phyloP scores from a whole-genome alignment of 2,888 invertebrate genomes.

The Drosophila hamatofila region DNA sequence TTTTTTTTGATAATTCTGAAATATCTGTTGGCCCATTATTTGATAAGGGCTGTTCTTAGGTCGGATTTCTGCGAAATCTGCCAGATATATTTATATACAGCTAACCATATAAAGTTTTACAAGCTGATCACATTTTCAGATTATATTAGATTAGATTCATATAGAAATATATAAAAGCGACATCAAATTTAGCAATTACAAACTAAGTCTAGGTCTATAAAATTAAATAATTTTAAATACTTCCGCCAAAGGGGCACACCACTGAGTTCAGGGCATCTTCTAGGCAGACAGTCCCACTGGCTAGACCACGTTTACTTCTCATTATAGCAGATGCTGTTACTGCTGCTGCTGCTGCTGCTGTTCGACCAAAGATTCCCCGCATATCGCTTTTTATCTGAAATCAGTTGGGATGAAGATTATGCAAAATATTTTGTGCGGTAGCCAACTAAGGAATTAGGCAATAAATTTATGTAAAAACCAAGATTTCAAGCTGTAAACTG shows the following conservation, averaged over 20 bases:
- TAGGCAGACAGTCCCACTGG: background rate
- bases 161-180: no score
- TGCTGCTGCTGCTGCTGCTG: background rate
- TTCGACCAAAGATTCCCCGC: background rate
- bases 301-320: background rate
- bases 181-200: no score
- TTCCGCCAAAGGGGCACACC: no score
- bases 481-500: constrained; percentile 53
- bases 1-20: background rate
- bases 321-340: background rate
- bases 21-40: no score
- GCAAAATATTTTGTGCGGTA: constrained; percentile 36
- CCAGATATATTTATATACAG: no score
- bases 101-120: no score
- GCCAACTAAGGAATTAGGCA: constrained; percentile 58
- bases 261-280: background rate
- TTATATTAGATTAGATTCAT: no score
- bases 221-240: no score
- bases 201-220: no score
- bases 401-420: constrained; percentile 51
- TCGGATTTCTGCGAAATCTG: no score
- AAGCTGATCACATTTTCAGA: no score
- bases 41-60: no score
- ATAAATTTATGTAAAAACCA: constrained; percentile 70
- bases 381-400: constrained; percentile 29